phyloP scores from a whole-genome alignment of 1,140 invertebrate genomes.

The Lineus longissimus region DNA sequence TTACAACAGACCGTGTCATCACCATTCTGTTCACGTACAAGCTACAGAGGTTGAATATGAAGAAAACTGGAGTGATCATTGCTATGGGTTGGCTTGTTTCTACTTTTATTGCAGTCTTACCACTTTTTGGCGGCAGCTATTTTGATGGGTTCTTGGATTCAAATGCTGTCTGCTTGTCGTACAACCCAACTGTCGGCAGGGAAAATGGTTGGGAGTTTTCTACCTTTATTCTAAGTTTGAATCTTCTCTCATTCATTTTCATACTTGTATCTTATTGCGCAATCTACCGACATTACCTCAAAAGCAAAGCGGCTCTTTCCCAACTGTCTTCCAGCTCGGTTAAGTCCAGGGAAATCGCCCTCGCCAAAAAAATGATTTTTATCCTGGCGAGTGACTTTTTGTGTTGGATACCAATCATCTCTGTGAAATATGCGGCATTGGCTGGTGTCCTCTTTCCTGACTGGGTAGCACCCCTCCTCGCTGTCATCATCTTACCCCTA shows the following conservation, averaged over 20 bases:
- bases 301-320: not conserved
- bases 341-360: not conserved
- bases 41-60: constrained; percentile 6
- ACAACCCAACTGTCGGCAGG: not conserved
- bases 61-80: constrained; percentile 7
- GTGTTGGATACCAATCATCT: not conserved
- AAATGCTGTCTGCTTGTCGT: not conserved
- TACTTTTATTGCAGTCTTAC: constrained; percentile 20
- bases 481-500: not conserved
- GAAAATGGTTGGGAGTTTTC: not conserved
- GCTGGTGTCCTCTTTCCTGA: not conserved
- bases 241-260: not conserved
- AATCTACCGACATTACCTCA: not conserved
- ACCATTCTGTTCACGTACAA: constrained; percentile 27
- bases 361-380: not conserved
- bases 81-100: constrained; percentile 20
- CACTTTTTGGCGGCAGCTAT: constrained; percentile 15
- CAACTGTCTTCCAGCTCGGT: not conserved
- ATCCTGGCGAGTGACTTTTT: not conserved
- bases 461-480: not conserved
- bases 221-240: not conserved
- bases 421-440: not conserved
- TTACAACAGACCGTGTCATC: constrained; percentile 33
- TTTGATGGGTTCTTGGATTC: not conserved
- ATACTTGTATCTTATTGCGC: not conserved